Conservation (phyloP, 2,797 vertebrate species). For the Muscicapa striata region DNA sequence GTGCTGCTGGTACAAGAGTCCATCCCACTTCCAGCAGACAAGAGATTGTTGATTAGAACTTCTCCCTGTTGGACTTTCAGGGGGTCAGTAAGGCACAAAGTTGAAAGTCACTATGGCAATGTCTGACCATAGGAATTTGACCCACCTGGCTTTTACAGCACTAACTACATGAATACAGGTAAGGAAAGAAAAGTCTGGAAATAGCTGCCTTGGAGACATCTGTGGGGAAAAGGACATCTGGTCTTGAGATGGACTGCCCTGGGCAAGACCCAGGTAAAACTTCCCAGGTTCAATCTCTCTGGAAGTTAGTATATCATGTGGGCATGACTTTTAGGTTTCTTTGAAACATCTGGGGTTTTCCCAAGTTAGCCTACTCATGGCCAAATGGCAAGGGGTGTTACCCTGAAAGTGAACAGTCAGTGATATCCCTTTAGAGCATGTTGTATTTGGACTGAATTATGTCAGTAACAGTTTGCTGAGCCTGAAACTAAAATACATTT, state of each 20-base stretch:
- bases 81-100: not conserved
- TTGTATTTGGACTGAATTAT: not conserved
- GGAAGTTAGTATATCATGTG: not conserved
- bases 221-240: not conserved
- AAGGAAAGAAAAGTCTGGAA: not conserved
- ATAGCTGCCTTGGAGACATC: not conserved
- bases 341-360: constrained; percentile 15
- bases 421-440: not conserved
- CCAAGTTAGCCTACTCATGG: not conserved
- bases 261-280: not conserved
- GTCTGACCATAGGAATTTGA: not conserved
- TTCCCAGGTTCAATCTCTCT: not conserved
- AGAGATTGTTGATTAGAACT: not conserved
- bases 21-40: not conserved
- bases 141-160: not conserved
- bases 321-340: not conserved
- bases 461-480: not conserved
- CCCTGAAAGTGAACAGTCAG: not conserved
- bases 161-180: not conserved
- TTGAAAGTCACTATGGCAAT: not conserved
- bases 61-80: not conserved
- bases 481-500: not conserved
- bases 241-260: not conserved
- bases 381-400: not conserved
- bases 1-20: not conserved